These are phyloP conservation scores for Synanthedon myopaeformis DNA, from an alignment of 2,888 invertebrate genomes.

Conservation along the genomic window DNA sequence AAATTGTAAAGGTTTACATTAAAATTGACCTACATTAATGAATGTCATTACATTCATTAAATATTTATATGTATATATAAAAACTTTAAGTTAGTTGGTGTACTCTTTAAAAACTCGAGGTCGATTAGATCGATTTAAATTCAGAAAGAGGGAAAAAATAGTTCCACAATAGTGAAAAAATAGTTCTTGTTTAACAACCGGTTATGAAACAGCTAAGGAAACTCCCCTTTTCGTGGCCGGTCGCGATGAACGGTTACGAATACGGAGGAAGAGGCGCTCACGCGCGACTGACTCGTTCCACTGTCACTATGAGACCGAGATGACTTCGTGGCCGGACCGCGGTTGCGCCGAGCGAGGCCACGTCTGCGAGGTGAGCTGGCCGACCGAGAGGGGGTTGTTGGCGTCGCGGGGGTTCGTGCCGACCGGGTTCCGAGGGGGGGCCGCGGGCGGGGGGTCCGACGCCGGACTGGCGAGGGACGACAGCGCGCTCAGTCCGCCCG, in stretches of 20 bases:
- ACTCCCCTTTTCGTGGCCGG: neutral
- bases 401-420: slow-evolving; percentile 93
- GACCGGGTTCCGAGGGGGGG: slow-evolving; percentile 78
- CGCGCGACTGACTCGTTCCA: slow-evolving; percentile 15
- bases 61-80: no score
- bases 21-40: no score
- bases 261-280: slow-evolving; percentile 3
- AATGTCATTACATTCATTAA: no score
- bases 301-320: slow-evolving; percentile 62
- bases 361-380: slow-evolving; percentile 84
- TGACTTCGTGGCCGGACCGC: slow-evolving; percentile 54
- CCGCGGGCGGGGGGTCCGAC: slow-evolving; percentile 71
- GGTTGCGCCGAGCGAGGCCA: slow-evolving; percentile 55
- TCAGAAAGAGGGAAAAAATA: no score
- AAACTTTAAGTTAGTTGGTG: no score
- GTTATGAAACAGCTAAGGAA: neutral
- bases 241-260: neutral
- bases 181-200: no score
- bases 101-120: no score
- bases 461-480: slow-evolving; percentile 81
- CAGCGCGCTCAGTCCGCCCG: slow-evolving; percentile 61
- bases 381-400: slow-evolving; percentile 92
- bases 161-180: no score
- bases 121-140: no score
- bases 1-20: no score